Percentiles rank a stretch among this genome's conserved stretches.
Evolutionary conservation across 2,797 vertebrate species (phyloP).

Genomic region (Neosilurus hyrtlii): DNA sequence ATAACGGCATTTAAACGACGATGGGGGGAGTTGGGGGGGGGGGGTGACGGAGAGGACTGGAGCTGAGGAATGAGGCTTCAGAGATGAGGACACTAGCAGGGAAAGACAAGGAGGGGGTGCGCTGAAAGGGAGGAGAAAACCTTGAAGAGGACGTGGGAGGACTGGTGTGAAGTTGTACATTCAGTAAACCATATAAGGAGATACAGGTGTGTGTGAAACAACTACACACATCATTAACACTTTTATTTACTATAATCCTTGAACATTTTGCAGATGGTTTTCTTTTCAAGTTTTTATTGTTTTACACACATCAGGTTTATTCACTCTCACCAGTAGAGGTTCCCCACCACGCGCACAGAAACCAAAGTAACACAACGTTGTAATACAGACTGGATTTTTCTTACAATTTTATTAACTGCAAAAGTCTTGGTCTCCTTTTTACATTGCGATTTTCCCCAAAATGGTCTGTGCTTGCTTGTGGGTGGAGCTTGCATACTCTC

Average conservation of each 20-base stretch:
- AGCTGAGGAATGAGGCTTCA: background rate
- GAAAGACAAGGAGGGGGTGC: background rate
- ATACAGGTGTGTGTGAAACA: conserved; percentile 9
- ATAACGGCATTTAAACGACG: conserved; percentile 70
- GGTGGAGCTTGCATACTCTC: background rate
- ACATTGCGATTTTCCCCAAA: background rate
- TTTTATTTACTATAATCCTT: background rate
- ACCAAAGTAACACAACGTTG: background rate
- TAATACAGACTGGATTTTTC: background rate
- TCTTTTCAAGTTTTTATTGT: background rate
- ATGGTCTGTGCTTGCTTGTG: background rate
- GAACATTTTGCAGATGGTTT: background rate
- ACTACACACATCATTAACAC: no score
- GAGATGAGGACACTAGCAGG: background rate
- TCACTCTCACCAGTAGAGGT: background rate
- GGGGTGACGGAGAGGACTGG: background rate
- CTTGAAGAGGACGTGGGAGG: background rate
- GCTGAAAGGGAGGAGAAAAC: background rate
- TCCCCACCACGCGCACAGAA: background rate
- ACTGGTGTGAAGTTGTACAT: background rate
- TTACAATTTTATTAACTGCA: background rate
- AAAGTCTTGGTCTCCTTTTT: background rate
- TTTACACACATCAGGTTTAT: background rate
- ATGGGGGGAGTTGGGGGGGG: background rate
- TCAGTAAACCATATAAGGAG: background rate